Percentiles rank a stretch among this genome's conserved stretches.
phyloP scores from a whole-genome alignment of 2,797 vertebrate species.

The Gambusia yucatana region DNA sequence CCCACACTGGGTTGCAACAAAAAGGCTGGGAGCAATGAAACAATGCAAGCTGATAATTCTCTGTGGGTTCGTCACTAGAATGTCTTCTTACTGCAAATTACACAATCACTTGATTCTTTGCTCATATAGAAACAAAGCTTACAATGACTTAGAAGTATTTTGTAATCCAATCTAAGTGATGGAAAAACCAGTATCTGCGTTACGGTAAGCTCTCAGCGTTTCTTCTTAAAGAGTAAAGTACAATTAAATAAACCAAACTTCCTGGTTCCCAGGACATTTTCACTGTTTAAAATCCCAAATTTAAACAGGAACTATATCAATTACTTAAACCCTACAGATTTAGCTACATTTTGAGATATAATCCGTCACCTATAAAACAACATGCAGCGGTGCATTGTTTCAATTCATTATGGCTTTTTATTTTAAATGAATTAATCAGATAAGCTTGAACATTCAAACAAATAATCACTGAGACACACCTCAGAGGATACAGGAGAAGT shows the following conservation, averaged over 20 bases:
- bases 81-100: neutral
- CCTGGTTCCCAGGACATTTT: neutral
- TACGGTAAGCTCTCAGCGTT: neutral
- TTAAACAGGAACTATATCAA: neutral
- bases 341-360: neutral
- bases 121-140: neutral
- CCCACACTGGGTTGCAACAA: neutral
- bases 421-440: neutral
- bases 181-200: neutral
- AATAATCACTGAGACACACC: neutral
- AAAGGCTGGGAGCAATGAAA: neutral
- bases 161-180: neutral
- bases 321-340: too few species aligned
- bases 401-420: neutral
- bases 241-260: neutral
- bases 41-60: neutral
- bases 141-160: neutral
- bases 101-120: neutral
- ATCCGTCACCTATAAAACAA: neutral
- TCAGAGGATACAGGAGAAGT: neutral
- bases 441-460: neutral
- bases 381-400: neutral
- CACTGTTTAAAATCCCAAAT: neutral
- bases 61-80: neutral
- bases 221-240: neutral